Percentiles rank a stretch among this genome's conserved stretches.
Evolutionary conservation across 2,113 vertebrate species (phyloP).

Genomic region (Lepidothrix coronata): DNA sequence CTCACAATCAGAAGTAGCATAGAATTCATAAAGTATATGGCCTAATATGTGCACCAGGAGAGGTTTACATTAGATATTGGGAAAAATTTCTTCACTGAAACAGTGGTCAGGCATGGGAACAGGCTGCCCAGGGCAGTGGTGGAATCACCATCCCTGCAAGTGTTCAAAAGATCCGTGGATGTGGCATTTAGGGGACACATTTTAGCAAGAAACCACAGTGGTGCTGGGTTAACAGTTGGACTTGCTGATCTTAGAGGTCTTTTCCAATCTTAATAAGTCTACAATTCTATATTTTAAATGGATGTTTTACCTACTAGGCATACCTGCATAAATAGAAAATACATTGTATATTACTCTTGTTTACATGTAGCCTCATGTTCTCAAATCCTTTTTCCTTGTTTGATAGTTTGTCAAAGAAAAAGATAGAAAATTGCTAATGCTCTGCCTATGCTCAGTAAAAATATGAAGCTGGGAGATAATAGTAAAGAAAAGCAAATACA

Average conservation of each 20-base stretch:
- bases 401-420: conserved; percentile 1
- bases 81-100: not conserved
- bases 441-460: not conserved
- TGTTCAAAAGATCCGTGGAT: not conserved
- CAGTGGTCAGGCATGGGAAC: not conserved
- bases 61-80: not conserved
- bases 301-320: not conserved
- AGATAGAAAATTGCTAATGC: not conserved
- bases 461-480: not conserved
- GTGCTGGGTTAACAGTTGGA: not conserved
- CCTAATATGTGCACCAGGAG: not conserved
- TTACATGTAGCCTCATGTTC: not conserved
- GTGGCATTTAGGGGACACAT: no score
- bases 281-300: not conserved
- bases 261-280: not conserved
- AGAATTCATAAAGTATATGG: not conserved
- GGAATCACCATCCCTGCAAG: not conserved
- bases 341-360: not conserved
- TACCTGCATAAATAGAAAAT: not conserved
- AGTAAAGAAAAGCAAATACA: conserved; percentile 24
- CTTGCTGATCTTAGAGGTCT: not conserved
- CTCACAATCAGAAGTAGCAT: not conserved
- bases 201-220: not conserved
- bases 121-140: not conserved
- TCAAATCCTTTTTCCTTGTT: conserved; percentile 11